Percentiles rank a stretch among this genome's conserved stretches.
Conservation (phyloP, 2,888 invertebrate genomes). For the Amiota minor region DNA sequence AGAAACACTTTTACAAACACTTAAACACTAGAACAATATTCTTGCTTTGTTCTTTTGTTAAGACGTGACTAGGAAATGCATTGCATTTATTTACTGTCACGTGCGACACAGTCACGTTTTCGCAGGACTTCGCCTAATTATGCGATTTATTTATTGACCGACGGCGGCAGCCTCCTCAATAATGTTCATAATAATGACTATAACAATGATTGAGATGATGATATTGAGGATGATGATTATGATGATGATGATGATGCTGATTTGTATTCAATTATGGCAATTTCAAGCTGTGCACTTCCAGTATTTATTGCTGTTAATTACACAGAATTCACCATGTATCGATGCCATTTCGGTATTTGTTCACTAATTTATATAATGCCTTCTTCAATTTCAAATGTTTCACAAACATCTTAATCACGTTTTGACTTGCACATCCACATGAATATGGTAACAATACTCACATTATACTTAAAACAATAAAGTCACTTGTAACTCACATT, state of each 20-base stretch:
- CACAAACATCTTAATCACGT: too few relatives aligned
- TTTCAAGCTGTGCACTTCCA: not conserved
- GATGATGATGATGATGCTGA: not conserved
- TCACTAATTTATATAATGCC: slow-evolving; percentile 55
- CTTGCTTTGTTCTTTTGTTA: too few relatives aligned
- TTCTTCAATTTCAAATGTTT: slow-evolving; percentile 61
- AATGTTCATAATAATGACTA: too few relatives aligned
- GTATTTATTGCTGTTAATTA: slow-evolving; percentile 53
- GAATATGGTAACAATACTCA: too few relatives aligned
- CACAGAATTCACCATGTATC: slow-evolving; percentile 44
- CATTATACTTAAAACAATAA: too few relatives aligned
- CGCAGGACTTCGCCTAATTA: slow-evolving; percentile 59
- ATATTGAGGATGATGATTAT: not conserved
- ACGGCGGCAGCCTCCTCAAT: too few relatives aligned
- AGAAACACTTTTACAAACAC: too few relatives aligned
- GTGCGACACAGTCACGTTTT: slow-evolving; percentile 56
- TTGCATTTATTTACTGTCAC: not conserved
- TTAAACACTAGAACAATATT: too few relatives aligned
- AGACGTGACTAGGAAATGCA: too few relatives aligned
- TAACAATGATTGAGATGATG: too few relatives aligned
- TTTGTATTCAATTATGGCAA: slow-evolving; percentile 18
- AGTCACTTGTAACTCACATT: too few relatives aligned
- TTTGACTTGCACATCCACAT: too few relatives aligned
- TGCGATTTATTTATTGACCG: slow-evolving; percentile 6
- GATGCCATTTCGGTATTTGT: not conserved